Evolutionary conservation across 2,888 invertebrate genomes (phyloP).

Genomic region (Leptinotarsa haldemani): DNA sequence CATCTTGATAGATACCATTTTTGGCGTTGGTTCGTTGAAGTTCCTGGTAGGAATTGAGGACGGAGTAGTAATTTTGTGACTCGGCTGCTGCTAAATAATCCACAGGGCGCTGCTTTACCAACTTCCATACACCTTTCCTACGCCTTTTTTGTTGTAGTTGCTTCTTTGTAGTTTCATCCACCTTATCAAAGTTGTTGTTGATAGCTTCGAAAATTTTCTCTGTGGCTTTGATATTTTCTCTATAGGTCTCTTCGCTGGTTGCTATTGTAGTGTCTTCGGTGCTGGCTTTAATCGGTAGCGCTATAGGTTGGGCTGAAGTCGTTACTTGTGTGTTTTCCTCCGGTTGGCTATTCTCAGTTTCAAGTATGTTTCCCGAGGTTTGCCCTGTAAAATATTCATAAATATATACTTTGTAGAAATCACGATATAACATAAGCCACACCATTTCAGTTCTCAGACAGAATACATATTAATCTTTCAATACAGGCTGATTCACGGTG

Average conservation of each 20-base stretch:
- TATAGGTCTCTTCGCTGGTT: constrained; percentile 39
- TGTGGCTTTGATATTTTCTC: constrained; percentile 40
- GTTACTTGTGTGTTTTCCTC: constrained; percentile 5
- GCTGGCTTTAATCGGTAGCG: constrained; percentile 30
- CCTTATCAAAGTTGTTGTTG: constrained; percentile 44
- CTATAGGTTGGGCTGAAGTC: constrained; percentile 34
- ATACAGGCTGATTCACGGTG: too few species aligned
- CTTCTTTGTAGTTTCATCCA: constrained; percentile 39
- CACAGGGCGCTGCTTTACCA: constrained; percentile 73
- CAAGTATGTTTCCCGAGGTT: constrained; percentile 24
- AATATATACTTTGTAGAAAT: too few species aligned
- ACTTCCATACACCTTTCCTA: constrained; percentile 81
- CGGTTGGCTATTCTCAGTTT: constrained; percentile 18
- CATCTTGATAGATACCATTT: not conserved
- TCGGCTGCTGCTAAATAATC: constrained; percentile 84
- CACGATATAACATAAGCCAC: too few species aligned
- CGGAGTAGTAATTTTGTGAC: constrained; percentile 76
- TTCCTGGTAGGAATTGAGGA: constrained; percentile 33
- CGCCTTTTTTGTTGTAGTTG: constrained; percentile 59
- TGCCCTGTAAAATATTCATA: constrained; percentile 24
- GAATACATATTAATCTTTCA: too few species aligned
- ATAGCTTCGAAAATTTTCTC: constrained; percentile 43
- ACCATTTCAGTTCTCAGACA: too few species aligned
- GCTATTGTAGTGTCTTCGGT: constrained; percentile 50
- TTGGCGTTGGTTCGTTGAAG: constrained; percentile 24